Base-by-base conservation (phyloP, 2,113 vertebrate species). In the Potamarius usumacintae region DNA sequence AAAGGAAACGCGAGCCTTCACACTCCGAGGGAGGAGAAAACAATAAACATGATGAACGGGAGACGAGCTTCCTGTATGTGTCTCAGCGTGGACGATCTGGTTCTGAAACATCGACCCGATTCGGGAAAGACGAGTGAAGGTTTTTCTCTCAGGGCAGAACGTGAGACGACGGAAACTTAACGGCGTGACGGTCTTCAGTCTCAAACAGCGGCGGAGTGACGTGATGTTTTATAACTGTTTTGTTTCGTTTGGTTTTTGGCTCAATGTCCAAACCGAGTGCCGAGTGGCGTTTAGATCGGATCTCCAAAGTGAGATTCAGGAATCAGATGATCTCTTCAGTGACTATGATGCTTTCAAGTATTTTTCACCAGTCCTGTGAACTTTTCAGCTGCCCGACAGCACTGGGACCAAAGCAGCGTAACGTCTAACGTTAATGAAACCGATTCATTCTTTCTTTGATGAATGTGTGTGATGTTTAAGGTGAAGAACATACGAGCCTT, bases 1-100 rank as follows among this genome's bases (percentile, higher is more conserved):
- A 89, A 91, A 95, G 96, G 96, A 96, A 96, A 96, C 96, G 95
- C 91, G 89, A 95, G 96, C 95, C 96, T 95, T 95, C 93, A 93
- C 93, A 92, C 95, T 97, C 96, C 95, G 94, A 94, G 94, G 88
- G 88, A 91, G 91, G 88, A 92, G 90, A 84, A 58, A 9, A 72
- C 15, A 34, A n/a, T 9, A 53, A 53, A 42, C 42, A 4, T 42
- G 42, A 42, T 42, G 42, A 42, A 42, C 42, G 42, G 42, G 42
- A 42, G 42, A 42, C 42, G 42, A 42, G 42, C 42, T 42, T 42
- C 42, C 42, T 42, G 42, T 42, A 42, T 42, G 42, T 42, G 42
- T 42, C 42, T 42, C 42, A 42, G 42, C 42, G 42, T 42, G 42
- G 42, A 42, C 4, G 42, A 42, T 15, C 63, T n/a, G 25, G 25